Evolutionary conservation across 2,797 vertebrate genomes (phyloP).

Genomic region (Sparus aurata): DNA sequence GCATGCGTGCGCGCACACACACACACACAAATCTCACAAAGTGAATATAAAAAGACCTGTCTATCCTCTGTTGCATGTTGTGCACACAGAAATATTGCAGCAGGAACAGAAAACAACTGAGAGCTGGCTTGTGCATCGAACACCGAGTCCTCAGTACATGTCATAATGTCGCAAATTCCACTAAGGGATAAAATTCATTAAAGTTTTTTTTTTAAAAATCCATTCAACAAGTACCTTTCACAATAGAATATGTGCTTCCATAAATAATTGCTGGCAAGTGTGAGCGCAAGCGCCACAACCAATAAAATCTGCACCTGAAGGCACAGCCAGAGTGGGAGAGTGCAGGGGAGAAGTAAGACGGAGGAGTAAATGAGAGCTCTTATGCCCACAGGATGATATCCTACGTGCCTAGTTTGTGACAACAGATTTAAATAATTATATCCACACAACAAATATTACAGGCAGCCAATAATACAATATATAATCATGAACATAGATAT

Average conservation of each 20-base stretch:
- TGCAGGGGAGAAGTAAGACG: conserved; percentile 29
- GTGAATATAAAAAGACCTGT: conserved; percentile 8
- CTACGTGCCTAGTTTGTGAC: conserved; percentile 11
- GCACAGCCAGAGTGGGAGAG: conserved; percentile 45
- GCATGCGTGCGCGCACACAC: conserved; percentile 1
- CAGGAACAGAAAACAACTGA: not conserved
- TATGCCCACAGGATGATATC: conserved; percentile 8
- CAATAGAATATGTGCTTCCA: conserved; percentile 14
- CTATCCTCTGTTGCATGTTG: conserved; percentile 8
- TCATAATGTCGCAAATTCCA: not conserved
- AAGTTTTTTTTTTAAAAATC: conserved; percentile 7
- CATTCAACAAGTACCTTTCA: conserved; percentile 26
- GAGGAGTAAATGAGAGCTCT: conserved; percentile 40
- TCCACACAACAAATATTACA: not conserved
- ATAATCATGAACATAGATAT: not conserved
- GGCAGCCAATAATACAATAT: not conserved
- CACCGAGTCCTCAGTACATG: not conserved
- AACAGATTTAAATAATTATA: conserved; percentile 19
- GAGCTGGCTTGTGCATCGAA: conserved; percentile 1
- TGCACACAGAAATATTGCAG: conserved; percentile 19
- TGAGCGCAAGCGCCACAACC: conserved; percentile 42
- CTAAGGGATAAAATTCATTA: not conserved
- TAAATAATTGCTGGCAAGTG: conserved; percentile 36
- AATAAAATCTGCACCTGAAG: conserved; percentile 64
- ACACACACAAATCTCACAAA: not conserved